Base-by-base conservation (phyloP, 2,797 vertebrate genomes). In the Loris lydekkerianus region DNA sequence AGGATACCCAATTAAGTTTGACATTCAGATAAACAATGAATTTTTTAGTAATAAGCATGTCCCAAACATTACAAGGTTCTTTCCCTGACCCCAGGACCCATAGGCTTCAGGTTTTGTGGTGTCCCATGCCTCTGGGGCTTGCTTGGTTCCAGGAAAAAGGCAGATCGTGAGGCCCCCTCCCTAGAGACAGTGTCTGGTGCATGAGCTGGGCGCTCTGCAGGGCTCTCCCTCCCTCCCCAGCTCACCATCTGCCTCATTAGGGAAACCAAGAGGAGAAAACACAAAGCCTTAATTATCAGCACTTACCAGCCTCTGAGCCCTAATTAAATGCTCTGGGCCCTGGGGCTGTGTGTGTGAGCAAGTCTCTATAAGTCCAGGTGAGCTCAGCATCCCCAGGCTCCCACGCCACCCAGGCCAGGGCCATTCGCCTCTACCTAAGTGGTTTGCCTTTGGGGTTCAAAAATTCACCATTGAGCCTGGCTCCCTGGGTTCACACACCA, bases 271-370 rank as follows among this genome's bases (percentile, higher is more conserved):
- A 77, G 75, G 27, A 53, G 56, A 72, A 81, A 78, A 86, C 37
- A 77, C 69, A 86, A 46, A 91, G 85, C 70, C 94, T 96, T 97
- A 96, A 96, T 97, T 96, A 97, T 63, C 95, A 89, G 97, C 63
- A 29, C 67, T 92, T 56, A 60, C 69, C 40, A 81, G 96, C 49
- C 17, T 86, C 93, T 94, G 81, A 96, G 69, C 73, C 49, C 94
- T 96, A 97, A 97, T 97, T 96, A 97, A 96, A 75, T 65, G 46
- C 83, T 82, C 49, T n/a, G 89, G 69, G 95, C 76, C 91, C 61
- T 7, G 11, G 61, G 92, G 29, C 11, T 61, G 27, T 56, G 70
- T 29, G n/a, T n/a, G 58, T 34, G 85, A 46, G 67, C 60, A 13
- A 40, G 65, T 53, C 49, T 53, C 49, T 53, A 53, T 53, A 53